phyloP scores from a whole-genome alignment of 2,888 invertebrate genomes.

The Eupithecia subfuscata region DNA sequence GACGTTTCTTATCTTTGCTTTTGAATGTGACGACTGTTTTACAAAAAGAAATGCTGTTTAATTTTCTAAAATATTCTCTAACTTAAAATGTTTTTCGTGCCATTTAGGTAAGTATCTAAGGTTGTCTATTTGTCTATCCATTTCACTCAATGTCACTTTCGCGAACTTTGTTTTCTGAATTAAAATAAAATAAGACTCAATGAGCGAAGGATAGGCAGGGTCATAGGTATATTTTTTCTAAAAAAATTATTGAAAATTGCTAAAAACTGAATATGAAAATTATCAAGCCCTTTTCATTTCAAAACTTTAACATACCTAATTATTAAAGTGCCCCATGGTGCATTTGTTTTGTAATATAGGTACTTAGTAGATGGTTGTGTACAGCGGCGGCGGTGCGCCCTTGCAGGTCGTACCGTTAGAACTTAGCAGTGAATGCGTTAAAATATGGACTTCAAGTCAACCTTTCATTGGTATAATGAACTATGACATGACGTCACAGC shows the following conservation, averaged over 20 bases:
- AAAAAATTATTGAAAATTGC: not conserved
- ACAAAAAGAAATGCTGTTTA: not conserved
- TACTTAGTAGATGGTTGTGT: not conserved
- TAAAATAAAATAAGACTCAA: not conserved
- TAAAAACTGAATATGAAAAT: not conserved
- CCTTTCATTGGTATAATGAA: constrained; percentile 12
- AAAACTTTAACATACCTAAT: not conserved
- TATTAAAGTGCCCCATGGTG: not conserved
- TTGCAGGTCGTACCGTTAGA: not conserved
- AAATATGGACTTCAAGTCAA: not conserved
- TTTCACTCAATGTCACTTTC: constrained; percentile 3
- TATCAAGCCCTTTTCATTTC: not conserved
- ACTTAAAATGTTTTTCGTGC: not conserved
- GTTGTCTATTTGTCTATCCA: not conserved
- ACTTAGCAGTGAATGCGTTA: not conserved
- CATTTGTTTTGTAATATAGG: not conserved
- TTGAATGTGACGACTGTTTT: not conserved
- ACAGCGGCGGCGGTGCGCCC: no score
- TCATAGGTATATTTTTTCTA: not conserved
- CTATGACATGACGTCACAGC: constrained; percentile 46
- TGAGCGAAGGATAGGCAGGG: not conserved
- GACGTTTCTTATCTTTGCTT: not conserved
- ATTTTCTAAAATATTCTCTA: not conserved
- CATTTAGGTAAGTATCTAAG: not conserved
- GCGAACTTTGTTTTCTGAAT: not conserved